Evolutionary conservation across 2,888 invertebrate species (phyloP).

Genomic region (Ophioninae sp.): DNA sequence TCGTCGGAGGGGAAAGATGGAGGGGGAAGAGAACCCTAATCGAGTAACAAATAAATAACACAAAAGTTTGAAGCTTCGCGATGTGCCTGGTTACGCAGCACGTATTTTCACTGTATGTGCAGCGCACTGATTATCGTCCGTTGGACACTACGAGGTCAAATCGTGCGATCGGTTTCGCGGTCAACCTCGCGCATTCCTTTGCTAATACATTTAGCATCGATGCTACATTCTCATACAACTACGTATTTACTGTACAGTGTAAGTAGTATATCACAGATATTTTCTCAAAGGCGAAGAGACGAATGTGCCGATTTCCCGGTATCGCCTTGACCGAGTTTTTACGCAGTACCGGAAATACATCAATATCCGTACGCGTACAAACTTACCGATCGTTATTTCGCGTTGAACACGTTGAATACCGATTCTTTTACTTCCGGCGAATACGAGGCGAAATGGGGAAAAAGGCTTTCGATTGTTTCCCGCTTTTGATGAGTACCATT

Average conservation of each 20-base stretch:
- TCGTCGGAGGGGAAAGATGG: background rate
- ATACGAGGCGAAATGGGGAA: background rate
- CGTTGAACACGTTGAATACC: background rate
- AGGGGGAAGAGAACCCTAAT: constrained; percentile 27
- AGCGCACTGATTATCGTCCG: constrained; percentile 30
- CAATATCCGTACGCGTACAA: constrained; percentile 9
- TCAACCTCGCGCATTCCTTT: constrained; percentile 56
- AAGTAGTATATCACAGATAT: constrained; percentile 61
- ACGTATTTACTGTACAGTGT: constrained; percentile 24
- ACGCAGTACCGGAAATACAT: constrained; percentile 42
- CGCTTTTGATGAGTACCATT: background rate
- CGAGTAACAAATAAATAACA: constrained; percentile 59
- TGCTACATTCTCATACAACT: constrained; percentile 18
- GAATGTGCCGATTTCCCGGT: constrained; percentile 20
- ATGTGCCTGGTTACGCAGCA: background rate
- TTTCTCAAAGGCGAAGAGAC: constrained; percentile 37
- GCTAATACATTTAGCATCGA: constrained; percentile 51
- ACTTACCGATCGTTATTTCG: background rate
- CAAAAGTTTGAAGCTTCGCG: constrained; percentile 18
- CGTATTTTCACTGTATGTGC: background rate
- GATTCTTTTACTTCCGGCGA: background rate
- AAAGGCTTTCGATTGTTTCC: background rate
- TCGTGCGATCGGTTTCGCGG: constrained; percentile 26
- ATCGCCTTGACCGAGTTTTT: constrained; percentile 42
- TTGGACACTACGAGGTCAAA: constrained; percentile 40